Percentiles rank a stretch among this genome's conserved stretches.
Conservation (phyloP, 2,888 invertebrate genomes). For the Formica aserva region DNA sequence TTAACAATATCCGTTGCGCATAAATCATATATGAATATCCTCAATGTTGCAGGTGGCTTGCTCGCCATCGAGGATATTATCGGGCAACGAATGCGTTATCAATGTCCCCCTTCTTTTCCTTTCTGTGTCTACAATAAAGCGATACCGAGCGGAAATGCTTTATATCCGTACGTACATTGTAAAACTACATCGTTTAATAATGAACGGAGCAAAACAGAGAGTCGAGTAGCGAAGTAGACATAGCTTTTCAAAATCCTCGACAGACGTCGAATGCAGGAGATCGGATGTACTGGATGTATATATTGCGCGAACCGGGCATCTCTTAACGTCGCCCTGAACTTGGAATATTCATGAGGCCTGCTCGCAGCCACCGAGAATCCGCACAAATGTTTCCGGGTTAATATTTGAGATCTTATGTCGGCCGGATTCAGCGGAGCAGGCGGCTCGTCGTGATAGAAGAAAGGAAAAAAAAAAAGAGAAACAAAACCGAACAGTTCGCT, state of each 20-base stretch:
- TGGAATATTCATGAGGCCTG: conserved; percentile 73
- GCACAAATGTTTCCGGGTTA: conserved; percentile 72
- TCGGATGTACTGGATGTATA: conserved; percentile 36
- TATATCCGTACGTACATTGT: neutral
- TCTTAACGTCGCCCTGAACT: conserved; percentile 66
- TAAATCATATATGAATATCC: conserved; percentile 34
- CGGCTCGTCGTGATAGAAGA: conserved; percentile 16
- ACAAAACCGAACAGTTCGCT: neutral
- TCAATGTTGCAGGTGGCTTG: conserved; percentile 34
- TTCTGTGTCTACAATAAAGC: neutral
- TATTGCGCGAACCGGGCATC: conserved; percentile 59
- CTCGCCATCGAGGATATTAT: conserved; percentile 4
- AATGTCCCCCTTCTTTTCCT: neutral
- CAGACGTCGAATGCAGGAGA: conserved; percentile 49
- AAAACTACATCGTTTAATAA: conserved; percentile 38
- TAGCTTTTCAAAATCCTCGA: conserved; percentile 27
- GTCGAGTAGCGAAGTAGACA: conserved; percentile 19
- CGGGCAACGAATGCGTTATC: conserved; percentile 16
- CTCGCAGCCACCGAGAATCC: conserved; percentile 68
- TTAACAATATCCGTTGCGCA: conserved; percentile 47
- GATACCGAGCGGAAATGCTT: neutral
- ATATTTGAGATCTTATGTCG: conserved; percentile 67
- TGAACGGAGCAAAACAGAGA: conserved; percentile 35
- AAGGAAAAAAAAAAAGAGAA: conserved; percentile 23
- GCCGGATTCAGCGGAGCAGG: conserved; percentile 9